Evolutionary conservation across 2,888 invertebrate genomes (phyloP).

Genomic region (Ophioninae sp.): DNA sequence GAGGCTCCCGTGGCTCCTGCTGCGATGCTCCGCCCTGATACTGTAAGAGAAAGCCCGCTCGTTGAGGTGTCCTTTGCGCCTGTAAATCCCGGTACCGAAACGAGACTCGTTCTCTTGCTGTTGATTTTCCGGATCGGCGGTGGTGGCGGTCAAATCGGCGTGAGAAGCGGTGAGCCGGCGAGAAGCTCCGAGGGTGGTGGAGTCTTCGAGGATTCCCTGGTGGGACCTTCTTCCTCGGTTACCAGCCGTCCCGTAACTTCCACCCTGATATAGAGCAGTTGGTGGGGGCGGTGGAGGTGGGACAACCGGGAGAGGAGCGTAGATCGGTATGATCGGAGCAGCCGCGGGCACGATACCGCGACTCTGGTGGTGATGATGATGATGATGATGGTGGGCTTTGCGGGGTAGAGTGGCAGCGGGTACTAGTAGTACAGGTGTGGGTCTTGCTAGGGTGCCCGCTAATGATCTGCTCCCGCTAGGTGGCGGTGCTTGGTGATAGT

Average conservation of each 20-base stretch:
- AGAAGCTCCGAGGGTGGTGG: conserved; percentile 72
- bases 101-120: conserved; percentile 83
- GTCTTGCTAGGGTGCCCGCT: conserved; percentile 77
- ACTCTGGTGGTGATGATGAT: conserved; percentile 67
- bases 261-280: conserved; percentile 84
- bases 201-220: conserved; percentile 64
- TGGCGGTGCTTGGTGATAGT: conserved; percentile 74
- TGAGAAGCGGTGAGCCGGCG: conserved; percentile 77
- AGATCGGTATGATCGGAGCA: conserved; percentile 82
- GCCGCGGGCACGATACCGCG: conserved; percentile 78
- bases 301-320: conserved; percentile 82
- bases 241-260: conserved; percentile 83
- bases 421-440: conserved; percentile 82
- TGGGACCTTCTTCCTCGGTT: conserved; percentile 76
- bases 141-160: conserved; percentile 75
- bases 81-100: conserved; percentile 92
- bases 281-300: conserved; percentile 86
- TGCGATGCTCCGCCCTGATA: conserved; percentile 95
- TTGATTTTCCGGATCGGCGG: conserved; percentile 64
- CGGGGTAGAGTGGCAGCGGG: conserved; percentile 82
- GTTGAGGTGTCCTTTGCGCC: conserved; percentile 95
- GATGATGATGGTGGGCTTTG: conserved; percentile 78
- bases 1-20: conserved; percentile 94
- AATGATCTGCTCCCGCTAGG: conserved; percentile 77
- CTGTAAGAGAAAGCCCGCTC: conserved; percentile 97